Evolutionary conservation across 2,797 vertebrate species (phyloP).

Genomic region (Rhincodon typus): DNA sequence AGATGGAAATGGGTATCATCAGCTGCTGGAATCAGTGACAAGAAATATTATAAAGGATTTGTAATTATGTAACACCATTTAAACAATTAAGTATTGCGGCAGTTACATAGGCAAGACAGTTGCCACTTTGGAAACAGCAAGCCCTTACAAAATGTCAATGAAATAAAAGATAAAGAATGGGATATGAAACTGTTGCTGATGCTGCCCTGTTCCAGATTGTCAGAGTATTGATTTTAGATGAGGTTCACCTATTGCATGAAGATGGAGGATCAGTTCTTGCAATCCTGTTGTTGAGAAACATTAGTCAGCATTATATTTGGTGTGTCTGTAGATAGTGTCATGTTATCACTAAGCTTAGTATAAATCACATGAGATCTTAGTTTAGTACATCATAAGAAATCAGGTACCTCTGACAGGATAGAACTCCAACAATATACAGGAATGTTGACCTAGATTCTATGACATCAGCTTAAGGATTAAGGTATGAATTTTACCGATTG

Average conservation of each 20-base stretch:
- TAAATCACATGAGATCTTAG: neutral
- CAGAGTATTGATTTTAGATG: conserved; percentile 86
- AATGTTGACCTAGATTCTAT: neutral
- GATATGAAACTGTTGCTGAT: conserved; percentile 96
- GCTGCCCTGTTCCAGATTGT: conserved; percentile 90
- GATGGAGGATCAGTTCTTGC: conserved; percentile 79
- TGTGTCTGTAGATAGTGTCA: neutral
- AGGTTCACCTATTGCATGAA: conserved; percentile 93
- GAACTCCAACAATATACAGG: neutral
- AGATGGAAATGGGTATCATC: neutral
- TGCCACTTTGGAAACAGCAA: neutral
- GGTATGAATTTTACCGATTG: neutral
- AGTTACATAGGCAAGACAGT: neutral
- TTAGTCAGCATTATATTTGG: neutral
- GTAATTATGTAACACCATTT: neutral
- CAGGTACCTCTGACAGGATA: neutral
- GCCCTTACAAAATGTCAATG: neutral
- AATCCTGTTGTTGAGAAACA: neutral
- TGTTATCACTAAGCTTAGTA: neutral
- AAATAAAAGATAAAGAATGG: conserved; percentile 60
- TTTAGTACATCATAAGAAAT: neutral
- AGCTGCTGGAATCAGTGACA: neutral
- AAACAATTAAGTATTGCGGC: neutral
- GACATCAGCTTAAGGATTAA: neutral
- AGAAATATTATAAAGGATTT: neutral